A percentile compares a stretch with the other conserved stretches of the same genome.
Conservation (phyloP, 2,888 invertebrate species). For the Sesia bembeciformis region DNA sequence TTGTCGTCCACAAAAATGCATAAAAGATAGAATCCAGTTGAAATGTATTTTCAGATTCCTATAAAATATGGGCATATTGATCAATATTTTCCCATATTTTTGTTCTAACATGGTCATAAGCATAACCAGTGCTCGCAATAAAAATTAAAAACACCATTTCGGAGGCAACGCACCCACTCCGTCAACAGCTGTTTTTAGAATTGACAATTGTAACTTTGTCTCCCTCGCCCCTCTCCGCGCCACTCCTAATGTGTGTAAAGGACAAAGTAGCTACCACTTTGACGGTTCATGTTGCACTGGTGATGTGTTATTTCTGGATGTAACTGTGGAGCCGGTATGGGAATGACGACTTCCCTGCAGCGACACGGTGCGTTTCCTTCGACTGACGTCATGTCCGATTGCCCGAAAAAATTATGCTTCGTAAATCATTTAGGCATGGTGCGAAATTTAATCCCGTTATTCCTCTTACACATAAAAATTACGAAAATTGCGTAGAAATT, state of each 20-base stretch:
- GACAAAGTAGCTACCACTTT: conserved; percentile 3
- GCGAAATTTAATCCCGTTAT: too few relatives aligned
- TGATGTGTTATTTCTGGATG: conserved; percentile 51
- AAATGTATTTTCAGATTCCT: neutral
- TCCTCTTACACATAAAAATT: too few relatives aligned
- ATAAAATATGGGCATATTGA: neutral
- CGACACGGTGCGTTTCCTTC: conserved; percentile 55
- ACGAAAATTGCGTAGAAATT: too few relatives aligned
- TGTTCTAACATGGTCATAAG: too few relatives aligned
- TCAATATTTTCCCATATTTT: neutral
- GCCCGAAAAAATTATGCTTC: neutral
- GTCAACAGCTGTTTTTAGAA: conserved; percentile 67
- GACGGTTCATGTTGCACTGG: conserved; percentile 18
- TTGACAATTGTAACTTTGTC: conserved; percentile 27
- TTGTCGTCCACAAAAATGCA: neutral
- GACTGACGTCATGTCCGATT: conserved; percentile 55
- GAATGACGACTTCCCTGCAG: conserved; percentile 59
- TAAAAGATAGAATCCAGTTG: neutral
- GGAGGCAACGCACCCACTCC: conserved; percentile 42
- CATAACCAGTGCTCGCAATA: conserved; percentile 20
- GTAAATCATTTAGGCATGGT: too few relatives aligned
- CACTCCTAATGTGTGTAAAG: conserved; percentile 4
- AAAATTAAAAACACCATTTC: conserved; percentile 30
- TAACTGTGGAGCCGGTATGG: conserved; percentile 42
- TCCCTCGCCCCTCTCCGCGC: conserved; percentile 14